Evolutionary conservation across 2,113 vertebrate species (phyloP), one percentile per base, ranked within the genome.

Genomic region (Nettapus auritus): DNA sequence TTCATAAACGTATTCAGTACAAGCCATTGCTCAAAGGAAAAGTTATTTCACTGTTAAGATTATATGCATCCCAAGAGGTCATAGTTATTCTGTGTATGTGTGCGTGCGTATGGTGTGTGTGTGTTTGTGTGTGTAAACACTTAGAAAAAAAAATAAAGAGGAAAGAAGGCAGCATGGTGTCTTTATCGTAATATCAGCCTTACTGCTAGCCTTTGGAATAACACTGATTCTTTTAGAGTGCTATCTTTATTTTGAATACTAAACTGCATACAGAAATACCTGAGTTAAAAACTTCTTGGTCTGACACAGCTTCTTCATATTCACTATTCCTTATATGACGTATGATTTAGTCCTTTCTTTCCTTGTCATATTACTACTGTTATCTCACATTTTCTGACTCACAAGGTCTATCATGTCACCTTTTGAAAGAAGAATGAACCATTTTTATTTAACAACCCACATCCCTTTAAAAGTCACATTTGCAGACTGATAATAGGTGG

Each of bases 31-130:
- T 90, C 23, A 71, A 57, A 90, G 12, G 46, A 63, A 64, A 25
- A 81, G 57, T 91, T 70, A 55, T 52, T 66, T 74, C 19, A 11
- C 67, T 64, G 8, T 66, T 10, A 82, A 21, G 18, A 4, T 91
- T 66, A 13, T 48, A 68, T 6, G 12, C 13, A 2, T 48, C 21
- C 57, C 31, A 87, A 78, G 59, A 92, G 67, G 21, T 59, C 46
- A 34, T 3, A 55, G 12, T 70, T 26, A 8, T 70, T 85, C 25
- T 55, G 2, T 36, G 8, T 52, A 4, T 8, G 8, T 50, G 22
- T 55, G 10, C 21, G 19, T 8, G 21, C 4, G 8, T 7, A 15
- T 26, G 3, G 5, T 42, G 2, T 3, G 2, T 3, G 3, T 18
- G 9, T 34, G 10, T 6, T 2, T 2, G 0, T 63, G 18, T 46